A percentile compares a stretch with the other conserved stretches of the same genome.
These are phyloP conservation scores for Acanthopagrus latus DNA, from an alignment of 2,797 vertebrate species.

Conservation along the genomic window DNA sequence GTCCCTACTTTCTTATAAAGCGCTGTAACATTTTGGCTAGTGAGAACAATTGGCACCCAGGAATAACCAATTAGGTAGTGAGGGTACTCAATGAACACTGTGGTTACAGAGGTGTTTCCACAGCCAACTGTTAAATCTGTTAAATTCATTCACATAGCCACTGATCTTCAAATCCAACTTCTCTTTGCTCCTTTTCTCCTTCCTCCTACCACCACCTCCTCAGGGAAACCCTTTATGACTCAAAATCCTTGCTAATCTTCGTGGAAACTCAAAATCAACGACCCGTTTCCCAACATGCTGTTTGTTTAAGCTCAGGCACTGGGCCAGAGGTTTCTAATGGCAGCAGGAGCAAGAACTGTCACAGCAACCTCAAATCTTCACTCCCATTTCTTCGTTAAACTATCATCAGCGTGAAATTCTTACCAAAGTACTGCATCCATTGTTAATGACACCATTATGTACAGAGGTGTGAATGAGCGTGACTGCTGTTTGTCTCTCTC, in stretches of 20 bases:
- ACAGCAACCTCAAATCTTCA: constrained; percentile 34
- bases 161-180: constrained; percentile 77
- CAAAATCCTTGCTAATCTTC: constrained; percentile 83
- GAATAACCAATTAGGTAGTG: constrained; percentile 46
- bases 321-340: constrained; percentile 46
- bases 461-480: constrained; percentile 63
- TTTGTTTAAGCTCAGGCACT: constrained; percentile 76
- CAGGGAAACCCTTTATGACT: constrained; percentile 75
- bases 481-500: constrained; percentile 40
- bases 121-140: constrained; percentile 62
- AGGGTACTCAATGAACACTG: constrained; percentile 57
- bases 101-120: constrained; percentile 50
- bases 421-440: constrained; percentile 32
- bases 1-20: constrained; percentile 48
- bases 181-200: constrained; percentile 38
- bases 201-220: constrained; percentile 45
- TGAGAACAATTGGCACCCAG: constrained; percentile 17
- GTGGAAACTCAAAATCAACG: constrained; percentile 81
- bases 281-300: constrained; percentile 71
- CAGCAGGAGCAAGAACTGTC: constrained; percentile 32
- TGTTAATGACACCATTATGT: constrained; percentile 66
- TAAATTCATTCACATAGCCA: constrained; percentile 71
- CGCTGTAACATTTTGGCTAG: constrained; percentile 27
- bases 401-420: constrained; percentile 59
- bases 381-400: constrained; percentile 52